A percentile compares a stretch with the other conserved stretches of the same genome.
These are phyloP conservation scores for Coryphaenoides rupestris DNA, from an alignment of 2,113 vertebrate genomes.

Conservation along the genomic window DNA sequence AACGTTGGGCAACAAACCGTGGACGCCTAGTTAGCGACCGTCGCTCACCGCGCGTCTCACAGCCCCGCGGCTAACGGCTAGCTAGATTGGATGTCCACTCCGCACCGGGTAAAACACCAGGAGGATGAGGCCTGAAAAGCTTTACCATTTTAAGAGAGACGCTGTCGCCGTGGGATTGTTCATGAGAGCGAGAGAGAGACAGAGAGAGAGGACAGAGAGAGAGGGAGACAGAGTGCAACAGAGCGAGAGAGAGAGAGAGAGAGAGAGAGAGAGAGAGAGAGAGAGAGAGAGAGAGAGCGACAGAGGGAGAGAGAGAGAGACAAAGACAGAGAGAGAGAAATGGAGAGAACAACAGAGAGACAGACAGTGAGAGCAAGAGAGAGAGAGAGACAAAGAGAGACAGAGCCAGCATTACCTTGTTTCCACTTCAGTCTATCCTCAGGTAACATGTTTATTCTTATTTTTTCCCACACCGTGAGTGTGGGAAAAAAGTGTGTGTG, in stretches of 20 bases:
- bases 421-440: constrained; percentile 30
- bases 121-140: constrained; percentile 49
- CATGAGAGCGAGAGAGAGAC: not conserved
- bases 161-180: constrained; percentile 8
- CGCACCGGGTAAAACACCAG: constrained; percentile 43
- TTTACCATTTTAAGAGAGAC: constrained; percentile 51
- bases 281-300: not conserved
- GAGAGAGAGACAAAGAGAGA: not conserved
- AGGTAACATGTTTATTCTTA: constrained; percentile 9
- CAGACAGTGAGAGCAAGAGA: no score
- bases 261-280: no score
- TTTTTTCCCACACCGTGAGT: constrained; percentile 7
- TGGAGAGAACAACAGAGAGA: no score
- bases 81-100: constrained; percentile 28
- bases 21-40: no score
- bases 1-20: no score
- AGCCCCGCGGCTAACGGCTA: no score
- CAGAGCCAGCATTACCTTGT: constrained; percentile 17
- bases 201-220: no score
- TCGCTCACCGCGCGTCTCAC: no score
- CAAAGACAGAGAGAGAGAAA: no score
- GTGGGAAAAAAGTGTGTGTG: not conserved
- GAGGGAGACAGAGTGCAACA: no score
- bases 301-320: not conserved
- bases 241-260: no score